Conservation (phyloP, 2,797 vertebrate genomes). For the Smutsia gigantea region DNA sequence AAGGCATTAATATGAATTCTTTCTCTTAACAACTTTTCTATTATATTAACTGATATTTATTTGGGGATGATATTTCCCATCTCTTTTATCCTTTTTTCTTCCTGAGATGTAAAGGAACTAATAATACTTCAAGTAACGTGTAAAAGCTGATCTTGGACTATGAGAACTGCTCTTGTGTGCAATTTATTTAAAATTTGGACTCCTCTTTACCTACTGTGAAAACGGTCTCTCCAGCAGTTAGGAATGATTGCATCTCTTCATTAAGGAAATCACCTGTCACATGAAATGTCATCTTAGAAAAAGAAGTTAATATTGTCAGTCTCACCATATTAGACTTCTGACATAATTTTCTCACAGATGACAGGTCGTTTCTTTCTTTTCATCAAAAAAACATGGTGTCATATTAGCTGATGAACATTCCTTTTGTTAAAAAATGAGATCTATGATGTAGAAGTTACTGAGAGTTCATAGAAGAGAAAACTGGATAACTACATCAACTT, state of each 20-base stretch:
- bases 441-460: not conserved
- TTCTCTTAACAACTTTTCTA: slow-evolving; percentile 36
- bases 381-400: slow-evolving; percentile 2
- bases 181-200: slow-evolving; percentile 45
- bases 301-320: not conserved
- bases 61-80: not conserved
- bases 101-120: slow-evolving; percentile 59
- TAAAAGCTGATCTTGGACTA: slow-evolving; percentile 1
- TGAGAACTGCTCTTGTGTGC: not conserved
- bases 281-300: slow-evolving; percentile 52
- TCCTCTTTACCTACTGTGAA: slow-evolving; percentile 46
- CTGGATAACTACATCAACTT: not conserved
- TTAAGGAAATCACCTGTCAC: slow-evolving; percentile 66
- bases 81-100: not conserved
- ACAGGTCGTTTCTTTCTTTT: slow-evolving; percentile 18
- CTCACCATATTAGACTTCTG: slow-evolving; percentile 29
- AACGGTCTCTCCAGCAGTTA: slow-evolving; percentile 30
- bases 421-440: slow-evolving; percentile 41
- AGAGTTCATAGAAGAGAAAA: not conserved
- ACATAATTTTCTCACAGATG: slow-evolving; percentile 13
- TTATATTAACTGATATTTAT: not conserved
- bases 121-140: not conserved
- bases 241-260: slow-evolving; percentile 34
- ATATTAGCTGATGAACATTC: not conserved
- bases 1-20: slow-evolving; percentile 14